These are phyloP conservation scores for Selene dorsalis DNA, from an alignment of 2,797 vertebrate genomes.

Conservation along the genomic window DNA sequence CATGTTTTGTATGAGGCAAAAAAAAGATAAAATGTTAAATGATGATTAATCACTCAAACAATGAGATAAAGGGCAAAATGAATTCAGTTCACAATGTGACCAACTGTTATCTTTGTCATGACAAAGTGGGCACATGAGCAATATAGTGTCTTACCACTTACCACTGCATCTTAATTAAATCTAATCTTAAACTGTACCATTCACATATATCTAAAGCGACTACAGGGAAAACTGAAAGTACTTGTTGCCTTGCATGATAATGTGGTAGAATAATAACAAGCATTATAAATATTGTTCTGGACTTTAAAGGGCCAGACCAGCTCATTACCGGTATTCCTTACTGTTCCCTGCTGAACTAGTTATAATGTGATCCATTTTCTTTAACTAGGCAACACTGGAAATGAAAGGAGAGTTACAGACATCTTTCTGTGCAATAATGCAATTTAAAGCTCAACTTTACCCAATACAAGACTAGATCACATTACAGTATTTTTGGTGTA, in stretches of 20 bases:
- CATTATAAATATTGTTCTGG: neutral
- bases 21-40: conserved; percentile 1
- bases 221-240: neutral
- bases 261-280: conserved; percentile 23
- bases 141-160: conserved; percentile 18
- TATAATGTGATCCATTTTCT: neutral
- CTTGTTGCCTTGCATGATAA: conserved; percentile 8
- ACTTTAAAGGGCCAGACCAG: neutral
- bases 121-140: conserved; percentile 7
- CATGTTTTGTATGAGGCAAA: conserved; percentile 20
- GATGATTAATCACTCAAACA: conserved; percentile 26
- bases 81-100: conserved; percentile 12
- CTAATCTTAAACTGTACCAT: conserved; percentile 13
- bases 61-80: conserved; percentile 15
- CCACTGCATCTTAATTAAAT: conserved; percentile 42
- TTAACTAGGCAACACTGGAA: neutral
- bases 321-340: neutral
- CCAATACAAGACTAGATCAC: neutral
- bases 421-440: neutral
- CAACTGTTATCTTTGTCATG: conserved; percentile 25
- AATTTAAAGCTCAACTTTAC: neutral
- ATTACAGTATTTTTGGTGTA: neutral
- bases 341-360: neutral
- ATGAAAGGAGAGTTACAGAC: neutral
- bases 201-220: conserved; percentile 1